Evolutionary conservation across 2,797 vertebrate species (phyloP), one percentile per base, ranked within the genome.

Genomic region (Tragelaphus oryx): DNA sequence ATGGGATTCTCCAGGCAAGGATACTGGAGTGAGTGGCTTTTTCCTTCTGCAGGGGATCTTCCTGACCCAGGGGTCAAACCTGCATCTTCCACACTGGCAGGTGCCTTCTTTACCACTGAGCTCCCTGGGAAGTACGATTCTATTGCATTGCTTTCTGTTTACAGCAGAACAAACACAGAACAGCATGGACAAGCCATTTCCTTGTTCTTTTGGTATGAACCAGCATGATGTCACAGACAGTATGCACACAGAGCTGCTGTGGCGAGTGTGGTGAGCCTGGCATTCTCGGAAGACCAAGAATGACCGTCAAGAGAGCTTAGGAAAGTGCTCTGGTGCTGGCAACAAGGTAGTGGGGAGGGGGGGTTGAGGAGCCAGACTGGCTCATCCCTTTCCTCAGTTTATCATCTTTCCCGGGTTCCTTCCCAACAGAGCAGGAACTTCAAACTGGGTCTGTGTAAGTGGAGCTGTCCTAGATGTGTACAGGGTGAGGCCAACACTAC

Each of bases 341-440:
- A 0, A 20, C 20, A 11, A 54, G 0, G 37, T 6, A 18, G 59
- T 28, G 6, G 1, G 2, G 3, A 6, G 65, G 6, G 1, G 46
- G 1, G 5, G 78, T 33, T 17, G 46, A 6, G 18, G 16, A 44
- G 22, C 62, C 13, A 48, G 48, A 8, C 50, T 28, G 54, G 13
- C 33, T 90, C 65, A 65, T 28, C 24, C 44, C 5, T 1, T 20
- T 41, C 44, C 8, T 4, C 26, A 0, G 1, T 30, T 41, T 12
- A 11, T 22, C 44, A 37, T 28, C 30, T 57, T n/a, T 48, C 7
- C 7, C 22, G 4, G 6, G 16, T 28, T 28, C 4, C 57, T 82
- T 89, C 48, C 59, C 6, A 4, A 5, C 62, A 28, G 41, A 28
- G 18, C 54, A 28, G 13, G 44, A 52, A 33, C 24, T 79, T 68